Conservation (phyloP, 1,140 invertebrate species). For the Atta colombica region DNA sequence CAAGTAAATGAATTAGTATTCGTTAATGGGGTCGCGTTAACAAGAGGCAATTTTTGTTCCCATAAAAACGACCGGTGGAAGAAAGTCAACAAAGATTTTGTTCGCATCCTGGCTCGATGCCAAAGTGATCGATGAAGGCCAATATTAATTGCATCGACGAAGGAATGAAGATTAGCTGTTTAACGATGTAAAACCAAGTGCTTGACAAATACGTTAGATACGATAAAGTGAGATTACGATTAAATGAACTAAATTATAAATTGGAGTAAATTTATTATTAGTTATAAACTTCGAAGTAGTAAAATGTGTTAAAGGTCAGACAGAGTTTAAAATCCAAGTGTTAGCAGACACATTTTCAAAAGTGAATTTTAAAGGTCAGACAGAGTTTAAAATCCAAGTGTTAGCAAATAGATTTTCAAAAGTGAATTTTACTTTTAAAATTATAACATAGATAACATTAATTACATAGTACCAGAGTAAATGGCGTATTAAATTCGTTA, state of each 20-base stretch:
- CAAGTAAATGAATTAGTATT: conserved; percentile 58
- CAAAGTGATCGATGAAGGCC: conserved; percentile 42
- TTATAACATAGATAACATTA: background rate
- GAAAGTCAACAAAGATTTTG: conserved; percentile 52
- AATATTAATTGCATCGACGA: conserved; percentile 47
- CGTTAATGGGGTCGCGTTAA: conserved; percentile 28
- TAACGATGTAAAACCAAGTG: conserved; percentile 44
- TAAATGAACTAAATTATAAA: conserved; percentile 13
- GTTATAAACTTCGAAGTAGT: background rate
- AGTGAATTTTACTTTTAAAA: background rate
- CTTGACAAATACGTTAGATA: conserved; percentile 10
- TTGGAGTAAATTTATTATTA: background rate
- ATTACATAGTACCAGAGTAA: background rate
- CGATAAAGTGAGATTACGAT: background rate
- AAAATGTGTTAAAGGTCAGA: background rate
- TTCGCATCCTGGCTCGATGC: conserved; percentile 25
- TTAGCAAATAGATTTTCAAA: background rate
- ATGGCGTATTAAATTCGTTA: background rate
- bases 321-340: background rate
- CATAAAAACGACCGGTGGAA: conserved; percentile 20
- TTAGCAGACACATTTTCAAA: background rate
- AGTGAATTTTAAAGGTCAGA: background rate
- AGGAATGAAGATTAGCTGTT: conserved; percentile 23
- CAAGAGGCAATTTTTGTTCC: conserved; percentile 39
- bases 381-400: background rate